Conservation (phyloP, 2,797 vertebrate genomes). For the Vespertilio murinus region DNA sequence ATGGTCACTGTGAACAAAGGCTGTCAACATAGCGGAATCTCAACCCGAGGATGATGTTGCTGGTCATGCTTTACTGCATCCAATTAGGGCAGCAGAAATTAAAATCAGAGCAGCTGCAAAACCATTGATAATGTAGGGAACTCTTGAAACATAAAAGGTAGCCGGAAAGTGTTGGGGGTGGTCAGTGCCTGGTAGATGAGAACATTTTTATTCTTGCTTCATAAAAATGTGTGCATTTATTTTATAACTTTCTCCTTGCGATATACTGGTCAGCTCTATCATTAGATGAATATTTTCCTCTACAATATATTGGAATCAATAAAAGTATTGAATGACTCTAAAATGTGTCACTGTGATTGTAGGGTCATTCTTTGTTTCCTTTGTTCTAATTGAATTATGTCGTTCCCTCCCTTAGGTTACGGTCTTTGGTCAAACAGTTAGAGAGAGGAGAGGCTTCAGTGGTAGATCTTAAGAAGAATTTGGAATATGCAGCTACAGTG, state of each 20-base stretch:
- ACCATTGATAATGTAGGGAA: not conserved
- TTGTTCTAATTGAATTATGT: conserved; percentile 56
- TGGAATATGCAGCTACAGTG: conserved; percentile 96
- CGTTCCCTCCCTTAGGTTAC: conserved; percentile 85
- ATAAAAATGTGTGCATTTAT: not conserved
- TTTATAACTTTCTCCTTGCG: not conserved
- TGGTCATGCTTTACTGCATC: not conserved
- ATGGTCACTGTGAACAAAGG: not conserved
- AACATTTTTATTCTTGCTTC: conserved; percentile 22
- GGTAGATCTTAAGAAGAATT: conserved; percentile 97
- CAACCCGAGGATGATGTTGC: not conserved
- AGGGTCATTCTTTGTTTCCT: not conserved
- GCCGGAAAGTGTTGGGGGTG: not conserved
- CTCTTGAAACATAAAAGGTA: not conserved
- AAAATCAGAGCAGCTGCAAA: not conserved
- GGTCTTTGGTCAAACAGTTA: conserved; percentile 96
- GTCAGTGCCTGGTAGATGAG: not conserved
- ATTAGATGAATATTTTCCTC: not conserved
- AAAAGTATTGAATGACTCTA: not conserved
- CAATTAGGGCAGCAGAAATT: not conserved
- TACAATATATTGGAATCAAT: not conserved
- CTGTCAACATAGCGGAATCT: not conserved
- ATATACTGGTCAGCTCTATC: not conserved
- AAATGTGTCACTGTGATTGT: not conserved
- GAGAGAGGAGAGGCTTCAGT: conserved; percentile 96